phyloP scores from a whole-genome alignment of 2,113 vertebrate genomes.

The Agapornis roseicollis region DNA sequence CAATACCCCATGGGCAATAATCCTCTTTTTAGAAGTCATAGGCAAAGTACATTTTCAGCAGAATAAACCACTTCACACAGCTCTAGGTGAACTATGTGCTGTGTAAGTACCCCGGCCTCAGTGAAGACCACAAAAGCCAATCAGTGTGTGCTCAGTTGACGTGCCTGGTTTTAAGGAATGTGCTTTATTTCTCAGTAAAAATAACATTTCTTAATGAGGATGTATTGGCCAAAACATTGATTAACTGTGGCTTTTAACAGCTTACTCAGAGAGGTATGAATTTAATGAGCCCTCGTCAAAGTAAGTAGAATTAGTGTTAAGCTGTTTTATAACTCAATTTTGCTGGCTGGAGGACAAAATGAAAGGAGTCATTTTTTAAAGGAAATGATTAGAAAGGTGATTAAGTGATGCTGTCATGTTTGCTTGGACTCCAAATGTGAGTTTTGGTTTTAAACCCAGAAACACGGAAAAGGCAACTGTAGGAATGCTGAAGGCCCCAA shows the following conservation, averaged over 20 bases:
- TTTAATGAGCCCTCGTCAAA: conserved; percentile 46
- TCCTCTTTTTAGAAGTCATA: conserved; percentile 52
- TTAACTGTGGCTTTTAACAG: conserved; percentile 53
- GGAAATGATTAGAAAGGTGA: background rate
- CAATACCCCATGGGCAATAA: conserved; percentile 56
- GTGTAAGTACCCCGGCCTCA: background rate
- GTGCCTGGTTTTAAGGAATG: background rate
- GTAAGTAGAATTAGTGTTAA: conserved; percentile 49
- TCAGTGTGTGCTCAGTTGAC: background rate
- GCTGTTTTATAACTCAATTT: conserved; percentile 36
- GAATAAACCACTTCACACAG: conserved; percentile 62
- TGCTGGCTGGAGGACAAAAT: conserved; percentile 33
- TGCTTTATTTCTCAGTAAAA: conserved; percentile 3
- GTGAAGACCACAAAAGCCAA: conserved; percentile 15
- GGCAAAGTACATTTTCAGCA: conserved; percentile 49
- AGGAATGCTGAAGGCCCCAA: background rate
- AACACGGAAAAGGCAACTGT: background rate
- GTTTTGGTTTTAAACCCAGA: background rate
- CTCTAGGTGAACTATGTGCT: conserved; percentile 16
- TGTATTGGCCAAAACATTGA: background rate
- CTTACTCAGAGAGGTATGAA: conserved; percentile 44
- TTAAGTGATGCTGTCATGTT: background rate
- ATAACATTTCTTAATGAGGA: conserved; percentile 17
- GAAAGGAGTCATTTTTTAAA: background rate
- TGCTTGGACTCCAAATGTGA: background rate